Evolutionary conservation across 2,113 vertebrate genomes (phyloP), one percentile per base, ranked within the genome.

Genomic region (Zapus hudsonius): DNA sequence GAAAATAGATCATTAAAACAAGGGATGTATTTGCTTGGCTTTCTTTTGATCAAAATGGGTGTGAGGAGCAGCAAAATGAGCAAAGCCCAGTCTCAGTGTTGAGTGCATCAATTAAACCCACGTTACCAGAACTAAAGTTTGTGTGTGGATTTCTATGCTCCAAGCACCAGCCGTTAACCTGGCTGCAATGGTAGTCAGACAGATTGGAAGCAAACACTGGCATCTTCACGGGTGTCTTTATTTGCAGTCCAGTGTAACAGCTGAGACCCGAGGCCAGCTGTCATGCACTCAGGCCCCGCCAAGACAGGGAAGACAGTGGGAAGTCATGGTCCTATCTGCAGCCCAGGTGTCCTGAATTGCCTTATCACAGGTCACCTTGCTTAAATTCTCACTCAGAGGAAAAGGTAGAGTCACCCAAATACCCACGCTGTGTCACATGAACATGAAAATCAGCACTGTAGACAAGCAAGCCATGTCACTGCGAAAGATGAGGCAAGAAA

Each of bases 401-500:
- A 38, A 19, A 70, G 27, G 23, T 3, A 16, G 13, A 44, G 66
- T 72, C n/a, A 59, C 7, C 55, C 59, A n/a, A 69, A 63, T 31
- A 40, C 23, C 40, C 61, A 31, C 52, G 11, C 52, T 23, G 29
- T 55, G 69, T 55, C 63, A 44, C 5, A 31, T 47, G 29, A n/a
- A 20, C 22, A 2, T 47, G 44, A 72, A 80, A 42, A 33, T 44
- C 36, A 15, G 3, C 22, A 2, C 38, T 5, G 3, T 2, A 2
- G 40, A 69, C 25, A 64, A 36, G 2, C 64, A 15, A 31, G 38
- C 25, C 31, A 17, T 11, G 2, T 15, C 42, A 2, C 0, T 20
- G 15, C 84, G 44, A 0, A 2, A 0, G 38, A n/a, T 6, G 5
- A 7, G 16, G 2, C 4, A 1, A 6, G 0, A 0, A 5, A 10